Conservation (phyloP, 1,140 invertebrate species). For the Chlorops oryzae region DNA sequence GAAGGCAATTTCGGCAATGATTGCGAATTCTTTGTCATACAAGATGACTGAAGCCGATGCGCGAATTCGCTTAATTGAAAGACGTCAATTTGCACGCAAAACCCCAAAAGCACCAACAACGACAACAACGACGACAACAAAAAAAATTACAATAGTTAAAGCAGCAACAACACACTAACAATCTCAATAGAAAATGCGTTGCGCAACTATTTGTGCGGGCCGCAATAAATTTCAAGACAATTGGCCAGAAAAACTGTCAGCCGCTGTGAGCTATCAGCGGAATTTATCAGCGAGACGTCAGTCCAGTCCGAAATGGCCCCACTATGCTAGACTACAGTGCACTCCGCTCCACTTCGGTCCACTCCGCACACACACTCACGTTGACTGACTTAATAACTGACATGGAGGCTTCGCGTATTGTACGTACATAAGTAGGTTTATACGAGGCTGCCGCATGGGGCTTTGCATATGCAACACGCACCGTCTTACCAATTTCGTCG, state of each 20-base stretch:
- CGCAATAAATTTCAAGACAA: conserved; percentile 45
- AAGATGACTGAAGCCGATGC: conserved; percentile 1
- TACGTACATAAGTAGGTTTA: too few relatives aligned
- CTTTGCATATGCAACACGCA: too few relatives aligned
- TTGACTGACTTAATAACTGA: too few relatives aligned
- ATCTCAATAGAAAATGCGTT: conserved; percentile 31
- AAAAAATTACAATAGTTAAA: not conserved
- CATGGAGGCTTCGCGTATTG: too few relatives aligned
- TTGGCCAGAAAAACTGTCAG: conserved; percentile 45
- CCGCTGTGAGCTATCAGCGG: conserved; percentile 40
- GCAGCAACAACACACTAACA: not conserved
- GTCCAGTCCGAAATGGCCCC: too few relatives aligned
- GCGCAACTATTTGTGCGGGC: conserved; percentile 26
- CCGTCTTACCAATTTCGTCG: not conserved
- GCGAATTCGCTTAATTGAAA: conserved; percentile 40
- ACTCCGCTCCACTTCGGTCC: too few relatives aligned
- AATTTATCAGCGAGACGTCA: conserved; percentile 37
- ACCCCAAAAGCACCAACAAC: conserved; percentile 1
- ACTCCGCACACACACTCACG: too few relatives aligned
- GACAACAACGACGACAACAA: not conserved
- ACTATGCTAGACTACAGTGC: too few relatives aligned
- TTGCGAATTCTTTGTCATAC: not conserved
- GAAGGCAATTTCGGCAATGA: conserved; percentile 6
- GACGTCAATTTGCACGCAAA: conserved; percentile 41
- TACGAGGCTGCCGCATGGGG: too few relatives aligned